phyloP scores from a whole-genome alignment of 2,888 invertebrate species.

The Heliconius aoede region DNA sequence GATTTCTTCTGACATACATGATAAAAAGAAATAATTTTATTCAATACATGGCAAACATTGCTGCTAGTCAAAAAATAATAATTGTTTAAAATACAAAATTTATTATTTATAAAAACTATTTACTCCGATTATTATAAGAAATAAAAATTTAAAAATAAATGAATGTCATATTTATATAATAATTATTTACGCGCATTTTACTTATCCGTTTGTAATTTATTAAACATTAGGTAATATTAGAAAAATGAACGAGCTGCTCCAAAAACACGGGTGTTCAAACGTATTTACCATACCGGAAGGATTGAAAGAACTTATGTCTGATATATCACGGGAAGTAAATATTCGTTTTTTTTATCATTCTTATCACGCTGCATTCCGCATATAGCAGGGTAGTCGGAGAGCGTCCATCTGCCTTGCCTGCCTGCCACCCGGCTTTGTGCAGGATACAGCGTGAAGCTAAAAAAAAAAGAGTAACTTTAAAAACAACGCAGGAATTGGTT shows the following conservation, averaged over 20 bases:
- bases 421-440: no score
- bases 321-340: conserved; percentile 88
- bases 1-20: no score
- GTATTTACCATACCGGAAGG: conserved; percentile 86
- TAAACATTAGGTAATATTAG: background rate
- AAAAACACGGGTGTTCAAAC: conserved; percentile 74
- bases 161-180: background rate
- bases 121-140: background rate
- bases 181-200: background rate
- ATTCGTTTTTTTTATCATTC: background rate
- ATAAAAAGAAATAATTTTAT: no score
- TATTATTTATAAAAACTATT: background rate
- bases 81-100: background rate
- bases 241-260: conserved; percentile 74
- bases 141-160: background rate
- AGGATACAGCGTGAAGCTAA: no score
- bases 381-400: background rate
- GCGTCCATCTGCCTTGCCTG: no score
- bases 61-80: background rate
- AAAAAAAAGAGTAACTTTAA: no score
- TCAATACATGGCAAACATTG: background rate
- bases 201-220: no score
- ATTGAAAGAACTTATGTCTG: conserved; percentile 87
- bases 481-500: no score
- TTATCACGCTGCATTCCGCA: background rate